A percentile compares a stretch with the other conserved stretches of the same genome.
phyloP scores from a whole-genome alignment of 2,113 vertebrate genomes.

The Spea bombifrons region DNA sequence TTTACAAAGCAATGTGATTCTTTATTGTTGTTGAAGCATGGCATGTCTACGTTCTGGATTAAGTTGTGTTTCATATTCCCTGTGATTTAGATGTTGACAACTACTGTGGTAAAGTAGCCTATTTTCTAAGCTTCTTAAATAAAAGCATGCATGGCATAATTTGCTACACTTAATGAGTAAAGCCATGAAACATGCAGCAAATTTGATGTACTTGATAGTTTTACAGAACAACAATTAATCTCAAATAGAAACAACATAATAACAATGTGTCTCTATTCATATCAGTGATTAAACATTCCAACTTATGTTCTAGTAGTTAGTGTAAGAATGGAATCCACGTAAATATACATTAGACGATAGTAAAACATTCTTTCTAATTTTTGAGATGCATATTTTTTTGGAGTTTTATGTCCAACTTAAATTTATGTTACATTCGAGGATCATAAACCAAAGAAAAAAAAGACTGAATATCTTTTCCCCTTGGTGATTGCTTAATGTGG shows the following conservation, averaged over 20 bases:
- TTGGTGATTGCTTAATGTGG: no score
- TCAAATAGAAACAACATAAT: background rate
- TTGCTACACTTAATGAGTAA: constrained; percentile 6
- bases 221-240: constrained; percentile 12
- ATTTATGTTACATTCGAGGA: no score
- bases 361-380: background rate
- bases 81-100: constrained; percentile 28
- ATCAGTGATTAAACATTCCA: background rate
- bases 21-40: constrained; percentile 31
- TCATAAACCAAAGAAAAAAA: background rate
- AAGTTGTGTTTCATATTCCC: constrained; percentile 24
- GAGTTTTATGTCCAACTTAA: no score
- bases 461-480: no score
- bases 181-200: background rate
- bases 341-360: background rate
- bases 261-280: background rate
- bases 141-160: background rate
- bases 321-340: background rate
- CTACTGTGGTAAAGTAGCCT: constrained; percentile 30
- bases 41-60: constrained; percentile 6
- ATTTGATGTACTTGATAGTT: constrained; percentile 9
- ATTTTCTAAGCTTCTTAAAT: constrained; percentile 37
- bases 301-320: background rate
- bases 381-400: background rate
- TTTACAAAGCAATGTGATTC: constrained; percentile 24